Conservation (phyloP, 2,888 invertebrate genomes). For the Spisula solida region DNA sequence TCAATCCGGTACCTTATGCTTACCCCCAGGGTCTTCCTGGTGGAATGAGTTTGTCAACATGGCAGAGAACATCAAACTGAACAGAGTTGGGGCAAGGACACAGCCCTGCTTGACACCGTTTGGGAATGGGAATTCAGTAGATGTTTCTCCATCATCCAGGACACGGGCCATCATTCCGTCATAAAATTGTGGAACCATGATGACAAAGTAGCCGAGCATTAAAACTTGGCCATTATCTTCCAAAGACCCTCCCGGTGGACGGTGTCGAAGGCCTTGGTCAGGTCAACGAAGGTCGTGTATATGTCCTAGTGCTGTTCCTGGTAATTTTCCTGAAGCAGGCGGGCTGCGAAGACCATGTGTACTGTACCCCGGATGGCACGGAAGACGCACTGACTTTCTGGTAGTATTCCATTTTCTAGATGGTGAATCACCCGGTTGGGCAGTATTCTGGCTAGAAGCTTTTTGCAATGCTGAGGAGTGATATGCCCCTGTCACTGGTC, state of each 20-base stretch:
- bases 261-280: conserved; percentile 42
- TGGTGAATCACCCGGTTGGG: not conserved
- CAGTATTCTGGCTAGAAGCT: conserved; percentile 11
- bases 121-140: too few relatives aligned
- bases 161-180: not conserved
- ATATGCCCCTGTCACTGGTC: conserved; percentile 36
- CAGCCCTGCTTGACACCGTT: not conserved
- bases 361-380: not conserved
- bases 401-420: not conserved
- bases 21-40: not conserved
- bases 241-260: conserved; percentile 23
- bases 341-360: conserved; percentile 23
- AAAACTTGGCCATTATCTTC: conserved; percentile 26
- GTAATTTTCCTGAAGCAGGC: conserved; percentile 63
- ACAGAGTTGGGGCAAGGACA: too few relatives aligned
- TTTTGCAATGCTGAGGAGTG: conserved; percentile 21
- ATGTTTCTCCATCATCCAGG: not conserved
- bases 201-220: not conserved
- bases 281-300: conserved; percentile 18
- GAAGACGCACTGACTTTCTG: not conserved
- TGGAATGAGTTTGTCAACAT: not conserved
- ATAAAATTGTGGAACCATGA: not conserved
- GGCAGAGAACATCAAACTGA: too few relatives aligned
- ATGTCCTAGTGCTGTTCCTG: conserved; percentile 9
- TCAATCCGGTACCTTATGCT: not conserved